These are phyloP conservation scores for Lapara coniferarum DNA, from an alignment of 2,888 invertebrate species.

Conservation along the genomic window DNA sequence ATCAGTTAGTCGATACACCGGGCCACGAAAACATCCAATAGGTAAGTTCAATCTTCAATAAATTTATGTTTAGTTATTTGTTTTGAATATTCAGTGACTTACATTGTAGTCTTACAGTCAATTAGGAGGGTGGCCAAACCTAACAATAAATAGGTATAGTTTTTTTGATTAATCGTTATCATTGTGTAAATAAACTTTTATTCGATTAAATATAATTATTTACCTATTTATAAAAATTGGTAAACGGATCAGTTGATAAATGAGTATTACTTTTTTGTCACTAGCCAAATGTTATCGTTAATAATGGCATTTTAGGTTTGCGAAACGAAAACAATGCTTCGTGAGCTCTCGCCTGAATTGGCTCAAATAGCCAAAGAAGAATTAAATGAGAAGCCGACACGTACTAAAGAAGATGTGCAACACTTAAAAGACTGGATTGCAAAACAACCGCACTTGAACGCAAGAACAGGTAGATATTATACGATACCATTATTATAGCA, in stretches of 20 bases:
- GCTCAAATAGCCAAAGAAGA: slow-evolving; percentile 74
- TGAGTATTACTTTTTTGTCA: not conserved
- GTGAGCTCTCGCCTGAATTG: slow-evolving; percentile 71
- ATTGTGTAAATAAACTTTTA: not conserved
- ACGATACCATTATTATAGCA: too few species aligned
- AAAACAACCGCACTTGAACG: slow-evolving; percentile 80
- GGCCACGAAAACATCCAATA: slow-evolving; percentile 37
- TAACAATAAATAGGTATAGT: not conserved
- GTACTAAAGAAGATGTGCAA: slow-evolving; percentile 66
- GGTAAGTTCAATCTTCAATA: slow-evolving; percentile 36
- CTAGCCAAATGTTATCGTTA: not conserved
- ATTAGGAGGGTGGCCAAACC: not conserved
- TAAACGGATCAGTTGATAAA: not conserved
- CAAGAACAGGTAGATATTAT: slow-evolving; percentile 77
- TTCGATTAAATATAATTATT: not conserved
- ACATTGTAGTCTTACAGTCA: not conserved
- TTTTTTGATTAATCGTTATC: not conserved
- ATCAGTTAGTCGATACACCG: slow-evolving; percentile 55
- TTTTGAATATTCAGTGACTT: not conserved
- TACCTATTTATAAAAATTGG: not conserved
- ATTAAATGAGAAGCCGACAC: slow-evolving; percentile 76
- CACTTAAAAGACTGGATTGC: slow-evolving; percentile 80
- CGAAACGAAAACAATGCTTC: slow-evolving; percentile 53
- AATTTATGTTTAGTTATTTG: not conserved
- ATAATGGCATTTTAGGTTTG: not conserved